Conservation (phyloP, 2,888 invertebrate species). For the Cheilosia variabilis region DNA sequence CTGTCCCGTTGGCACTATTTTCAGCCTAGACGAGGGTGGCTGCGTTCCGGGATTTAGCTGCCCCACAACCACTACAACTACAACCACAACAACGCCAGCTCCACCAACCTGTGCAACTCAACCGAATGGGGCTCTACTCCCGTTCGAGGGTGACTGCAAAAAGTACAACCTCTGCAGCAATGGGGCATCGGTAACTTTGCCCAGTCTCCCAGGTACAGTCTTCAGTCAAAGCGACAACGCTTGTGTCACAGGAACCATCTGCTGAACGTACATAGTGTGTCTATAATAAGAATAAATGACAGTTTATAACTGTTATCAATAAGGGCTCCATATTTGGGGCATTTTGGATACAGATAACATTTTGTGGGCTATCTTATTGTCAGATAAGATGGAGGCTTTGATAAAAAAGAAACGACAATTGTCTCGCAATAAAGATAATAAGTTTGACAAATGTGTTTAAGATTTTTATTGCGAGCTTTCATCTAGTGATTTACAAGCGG, state of each 20-base stretch:
- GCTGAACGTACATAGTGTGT: not conserved
- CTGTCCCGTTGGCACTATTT: conserved; percentile 79
- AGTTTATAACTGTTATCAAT: not conserved
- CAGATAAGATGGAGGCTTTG: too few species aligned
- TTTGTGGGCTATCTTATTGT: conserved; percentile 28
- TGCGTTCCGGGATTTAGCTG: conserved; percentile 73
- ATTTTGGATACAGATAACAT: not conserved
- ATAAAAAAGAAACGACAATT: not conserved
- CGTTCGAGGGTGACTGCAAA: conserved; percentile 77
- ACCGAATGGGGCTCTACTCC: conserved; percentile 77
- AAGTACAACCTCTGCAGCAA: conserved; percentile 77
- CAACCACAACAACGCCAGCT: too few species aligned
- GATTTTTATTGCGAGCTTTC: too few species aligned
- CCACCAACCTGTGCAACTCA: conserved; percentile 75
- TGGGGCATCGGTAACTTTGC: conserved; percentile 75
- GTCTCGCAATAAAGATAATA: not conserved
- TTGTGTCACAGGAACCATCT: conserved; percentile 72
- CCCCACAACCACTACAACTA: conserved; percentile 6
- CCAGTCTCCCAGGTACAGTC: conserved; percentile 78
- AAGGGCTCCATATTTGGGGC: conserved; percentile 5
- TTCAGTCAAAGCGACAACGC: conserved; percentile 79
- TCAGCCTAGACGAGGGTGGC: conserved; percentile 78
- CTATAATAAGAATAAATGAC: not conserved
- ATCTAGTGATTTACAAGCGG: too few species aligned
- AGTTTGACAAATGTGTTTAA: not conserved